Percentiles rank a stretch among this genome's conserved stretches.
Evolutionary conservation across 2,113 vertebrate species (phyloP).

Genomic region (Amazona vittata): DNA sequence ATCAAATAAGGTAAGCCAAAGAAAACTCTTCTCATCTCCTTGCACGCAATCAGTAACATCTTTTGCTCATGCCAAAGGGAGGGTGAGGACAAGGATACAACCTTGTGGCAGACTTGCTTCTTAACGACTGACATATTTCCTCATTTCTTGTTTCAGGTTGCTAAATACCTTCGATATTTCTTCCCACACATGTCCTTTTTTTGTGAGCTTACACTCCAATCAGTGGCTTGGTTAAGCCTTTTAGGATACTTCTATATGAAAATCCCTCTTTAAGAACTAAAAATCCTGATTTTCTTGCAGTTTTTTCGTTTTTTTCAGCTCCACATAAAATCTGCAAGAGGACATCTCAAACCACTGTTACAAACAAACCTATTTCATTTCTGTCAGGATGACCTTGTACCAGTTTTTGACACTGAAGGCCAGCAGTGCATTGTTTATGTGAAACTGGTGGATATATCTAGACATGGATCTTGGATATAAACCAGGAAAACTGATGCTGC

Average conservation of each 20-base stretch:
- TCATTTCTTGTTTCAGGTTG: not conserved
- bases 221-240: not conserved
- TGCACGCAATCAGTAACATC: not conserved
- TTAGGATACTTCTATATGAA: not conserved
- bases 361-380: not conserved
- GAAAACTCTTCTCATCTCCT: not conserved
- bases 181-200: fast-evolving
- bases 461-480: not conserved
- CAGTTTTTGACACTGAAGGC: not conserved
- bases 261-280: not conserved
- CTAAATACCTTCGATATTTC: not conserved
- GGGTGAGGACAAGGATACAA: not conserved
- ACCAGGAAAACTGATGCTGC: not conserved
- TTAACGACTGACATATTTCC: not conserved
- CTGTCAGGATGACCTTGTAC: not conserved
- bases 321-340: not conserved
- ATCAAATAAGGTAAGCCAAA: not conserved
- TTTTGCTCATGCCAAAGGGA: not conserved
- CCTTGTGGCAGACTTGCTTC: not conserved
- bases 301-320: not conserved
- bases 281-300: not conserved
- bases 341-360: not conserved
- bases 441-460: not conserved
- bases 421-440: not conserved
- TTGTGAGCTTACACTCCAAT: not conserved